Percentiles rank a stretch among this genome's conserved stretches.
These are phyloP conservation scores for Cephalopholis sonnerati DNA, from an alignment of 2,113 vertebrate species.

Conservation along the genomic window DNA sequence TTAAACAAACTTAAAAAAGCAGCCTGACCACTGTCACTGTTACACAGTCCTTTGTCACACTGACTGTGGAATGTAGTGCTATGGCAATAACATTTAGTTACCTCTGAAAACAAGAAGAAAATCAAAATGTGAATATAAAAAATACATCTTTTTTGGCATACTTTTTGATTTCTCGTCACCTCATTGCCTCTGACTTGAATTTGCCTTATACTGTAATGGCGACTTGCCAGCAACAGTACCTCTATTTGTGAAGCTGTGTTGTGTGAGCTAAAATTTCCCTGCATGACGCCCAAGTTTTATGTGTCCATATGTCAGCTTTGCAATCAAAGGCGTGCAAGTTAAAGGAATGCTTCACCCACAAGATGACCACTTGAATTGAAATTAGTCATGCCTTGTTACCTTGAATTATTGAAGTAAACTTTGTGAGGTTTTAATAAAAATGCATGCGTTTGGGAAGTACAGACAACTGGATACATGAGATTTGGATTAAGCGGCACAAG, in stretches of 20 bases:
- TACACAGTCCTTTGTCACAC: not conserved
- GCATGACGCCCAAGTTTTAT: not conserved
- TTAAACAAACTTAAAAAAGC: slow-evolving; percentile 12
- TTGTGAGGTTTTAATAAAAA: no score
- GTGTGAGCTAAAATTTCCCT: not conserved
- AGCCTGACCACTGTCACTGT: not conserved
- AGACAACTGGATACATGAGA: no score
- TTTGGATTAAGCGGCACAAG: no score
- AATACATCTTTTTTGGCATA: not conserved
- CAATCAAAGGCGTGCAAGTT: not conserved
- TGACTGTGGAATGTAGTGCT: not conserved
- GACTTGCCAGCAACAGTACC: not conserved
- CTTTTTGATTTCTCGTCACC: not conserved
- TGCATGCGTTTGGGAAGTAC: no score
- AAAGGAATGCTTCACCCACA: not conserved
- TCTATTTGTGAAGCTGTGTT: not conserved
- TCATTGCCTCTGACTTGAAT: not conserved
- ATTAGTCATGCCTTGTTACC: no score
- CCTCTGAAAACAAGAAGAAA: not conserved
- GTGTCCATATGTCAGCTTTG: not conserved
- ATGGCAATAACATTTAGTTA: not conserved
- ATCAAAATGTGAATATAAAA: not conserved
- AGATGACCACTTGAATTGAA: no score
- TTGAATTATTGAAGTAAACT: no score
- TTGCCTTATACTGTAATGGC: not conserved